Base-by-base conservation (phyloP, 2,113 vertebrate genomes). In the Manacus vitellinus region DNA sequence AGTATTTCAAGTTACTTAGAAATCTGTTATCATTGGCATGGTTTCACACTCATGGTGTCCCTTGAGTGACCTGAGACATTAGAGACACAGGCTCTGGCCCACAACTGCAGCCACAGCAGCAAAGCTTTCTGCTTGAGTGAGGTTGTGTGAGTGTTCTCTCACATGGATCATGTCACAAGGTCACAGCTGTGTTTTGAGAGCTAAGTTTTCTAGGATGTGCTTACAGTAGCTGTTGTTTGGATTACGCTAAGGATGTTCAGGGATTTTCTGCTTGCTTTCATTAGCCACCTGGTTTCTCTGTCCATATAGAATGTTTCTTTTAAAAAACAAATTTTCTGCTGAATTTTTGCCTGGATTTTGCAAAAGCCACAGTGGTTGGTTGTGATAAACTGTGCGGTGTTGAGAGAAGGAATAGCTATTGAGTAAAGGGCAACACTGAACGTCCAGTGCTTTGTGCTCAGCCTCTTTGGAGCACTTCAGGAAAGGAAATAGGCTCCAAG, bases 231-330 rank as follows among this genome's bases (percentile, higher is more conserved):
- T 77, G 5, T 62, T 77, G 49, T 87, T 81, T 71, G 68, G 55
- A 44, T 92, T 77, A 25, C 0, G 3, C 13, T 49, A 12, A 77
- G 28, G 80, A 72, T 86, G 51, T 30, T 55, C 13, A 12, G 44
- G 46, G 47, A 61, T 91, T 77, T 95, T 89, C 73, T 92, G 76
- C 72, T 52, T 76, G 51, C 49, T 93, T 94, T 76, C 67, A 18
- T 76, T 46, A 81, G 58, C 43, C 20, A 10, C 39, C 17, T 70
- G 39, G 63, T 89, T 94, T 70, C n/a, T 63, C 28, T 87, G 16
- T 43, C 21, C 30, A 43, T 73, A 0, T 30, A 14, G 62, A 71
- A 67, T 55, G 17, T 46, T 79, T 68, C 18, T 68, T 92, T 56
- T 67, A 49, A 62, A 47, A 35, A 14, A 10, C 7, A 44, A 44